Percentiles rank a stretch among this genome's conserved stretches.
phyloP scores from a whole-genome alignment of 2,797 vertebrate genomes.

The Lacerta viridis region DNA sequence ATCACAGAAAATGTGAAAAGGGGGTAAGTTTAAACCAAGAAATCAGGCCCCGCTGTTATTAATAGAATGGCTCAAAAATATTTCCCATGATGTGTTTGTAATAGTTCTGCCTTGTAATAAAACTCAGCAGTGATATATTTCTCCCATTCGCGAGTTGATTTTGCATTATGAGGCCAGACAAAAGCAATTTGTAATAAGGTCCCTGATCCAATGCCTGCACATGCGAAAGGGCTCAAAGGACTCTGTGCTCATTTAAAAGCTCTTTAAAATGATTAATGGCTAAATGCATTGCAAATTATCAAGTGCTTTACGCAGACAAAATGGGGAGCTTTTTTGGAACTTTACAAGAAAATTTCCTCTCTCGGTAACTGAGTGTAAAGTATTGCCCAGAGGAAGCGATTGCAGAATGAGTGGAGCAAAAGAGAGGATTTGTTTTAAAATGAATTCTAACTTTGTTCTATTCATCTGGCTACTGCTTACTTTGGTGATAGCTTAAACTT shows the following conservation, averaged over 20 bases:
- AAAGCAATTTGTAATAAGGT: slow-evolving; percentile 80
- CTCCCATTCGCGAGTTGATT: slow-evolving; percentile 77
- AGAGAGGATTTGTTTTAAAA: slow-evolving; percentile 18
- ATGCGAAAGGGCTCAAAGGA: slow-evolving; percentile 73
- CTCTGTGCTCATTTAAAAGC: slow-evolving; percentile 77
- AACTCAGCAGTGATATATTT: slow-evolving; percentile 78
- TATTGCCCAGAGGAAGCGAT: slow-evolving; percentile 37
- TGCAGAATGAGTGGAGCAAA: slow-evolving; percentile 16
- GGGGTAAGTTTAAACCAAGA: slow-evolving; percentile 81
- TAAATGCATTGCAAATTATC: slow-evolving; percentile 76
- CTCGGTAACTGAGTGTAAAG: slow-evolving; percentile 51
- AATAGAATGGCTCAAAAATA: slow-evolving; percentile 80
- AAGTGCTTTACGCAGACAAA: slow-evolving; percentile 72
- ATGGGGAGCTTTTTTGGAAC: slow-evolving; percentile 55
- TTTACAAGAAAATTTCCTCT: slow-evolving; percentile 55
- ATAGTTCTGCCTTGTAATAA: slow-evolving; percentile 79
- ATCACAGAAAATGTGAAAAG: slow-evolving; percentile 83
- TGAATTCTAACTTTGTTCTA: background rate
- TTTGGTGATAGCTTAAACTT: background rate
- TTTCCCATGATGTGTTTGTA: slow-evolving; percentile 79
- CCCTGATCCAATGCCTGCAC: slow-evolving; percentile 72
- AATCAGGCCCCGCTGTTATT: slow-evolving; percentile 81
- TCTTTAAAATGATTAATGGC: slow-evolving; percentile 78
- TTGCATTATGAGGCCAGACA: slow-evolving; percentile 81
- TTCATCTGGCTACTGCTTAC: background rate